phyloP scores from a whole-genome alignment of 1,140 invertebrate species.

The Apocrypta bakeri region DNA sequence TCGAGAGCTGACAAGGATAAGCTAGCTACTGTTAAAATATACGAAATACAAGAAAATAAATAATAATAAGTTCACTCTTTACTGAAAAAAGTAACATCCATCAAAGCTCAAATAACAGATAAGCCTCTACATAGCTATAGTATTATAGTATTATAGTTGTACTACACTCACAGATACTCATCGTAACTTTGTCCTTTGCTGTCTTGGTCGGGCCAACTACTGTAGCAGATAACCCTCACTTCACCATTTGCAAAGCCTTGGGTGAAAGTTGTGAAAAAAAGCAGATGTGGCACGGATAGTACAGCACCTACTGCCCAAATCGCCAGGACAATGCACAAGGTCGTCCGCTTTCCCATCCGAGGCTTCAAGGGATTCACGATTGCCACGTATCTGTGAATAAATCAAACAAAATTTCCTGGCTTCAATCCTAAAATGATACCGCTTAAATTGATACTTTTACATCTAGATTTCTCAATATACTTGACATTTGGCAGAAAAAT shows the following conservation, averaged over 20 bases:
- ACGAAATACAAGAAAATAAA: too few species aligned
- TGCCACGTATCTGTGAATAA: constrained; percentile 86
- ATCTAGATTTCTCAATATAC: too few species aligned
- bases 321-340: constrained; percentile 85
- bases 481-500: too few species aligned
- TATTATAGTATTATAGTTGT: too few species aligned
- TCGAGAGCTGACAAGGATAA: too few species aligned
- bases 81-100: too few species aligned
- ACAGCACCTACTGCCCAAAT: constrained; percentile 88
- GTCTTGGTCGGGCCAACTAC: constrained; percentile 86
- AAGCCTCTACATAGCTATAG: too few species aligned
- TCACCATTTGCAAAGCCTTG: constrained; percentile 78
- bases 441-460: too few species aligned
- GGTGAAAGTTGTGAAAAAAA: constrained; percentile 85
- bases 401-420: background rate
- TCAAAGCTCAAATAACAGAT: too few species aligned
- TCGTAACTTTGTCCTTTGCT: constrained; percentile 80
- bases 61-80: too few species aligned
- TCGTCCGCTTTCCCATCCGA: constrained; percentile 86
- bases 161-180: constrained; percentile 86
- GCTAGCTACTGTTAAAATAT: too few species aligned
- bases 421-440: too few species aligned
- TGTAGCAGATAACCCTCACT: constrained; percentile 83
- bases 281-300: constrained; percentile 87
- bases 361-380: constrained; percentile 93